Conservation (phyloP, 2,888 invertebrate genomes). For the Mactromeris polynyma region DNA sequence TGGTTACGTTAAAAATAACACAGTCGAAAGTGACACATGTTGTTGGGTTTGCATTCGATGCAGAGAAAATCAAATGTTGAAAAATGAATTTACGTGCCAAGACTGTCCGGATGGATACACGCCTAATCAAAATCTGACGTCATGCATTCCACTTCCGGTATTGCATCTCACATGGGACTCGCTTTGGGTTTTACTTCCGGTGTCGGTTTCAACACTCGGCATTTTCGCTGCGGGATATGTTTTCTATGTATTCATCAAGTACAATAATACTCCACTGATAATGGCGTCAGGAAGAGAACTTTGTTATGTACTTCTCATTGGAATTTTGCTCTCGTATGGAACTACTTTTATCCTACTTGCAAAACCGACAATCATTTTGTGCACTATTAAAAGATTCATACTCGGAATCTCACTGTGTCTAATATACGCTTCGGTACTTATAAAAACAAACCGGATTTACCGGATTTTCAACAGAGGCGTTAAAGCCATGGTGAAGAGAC, state of each 20-base stretch:
- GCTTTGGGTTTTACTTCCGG: slow-evolving; percentile 91
- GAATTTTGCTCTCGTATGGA: slow-evolving; percentile 91
- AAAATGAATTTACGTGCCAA: slow-evolving; percentile 88
- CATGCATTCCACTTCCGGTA: slow-evolving; percentile 89
- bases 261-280: slow-evolving; percentile 91
- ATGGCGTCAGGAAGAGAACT: slow-evolving; percentile 93
- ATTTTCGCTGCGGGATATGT: slow-evolving; percentile 90
- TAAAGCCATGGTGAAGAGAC: slow-evolving; percentile 91
- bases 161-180: slow-evolving; percentile 90
- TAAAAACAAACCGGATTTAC: slow-evolving; percentile 92
- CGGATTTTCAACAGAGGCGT: slow-evolving; percentile 90
- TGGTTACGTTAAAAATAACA: slow-evolving; percentile 88
- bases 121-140: slow-evolving; percentile 88
- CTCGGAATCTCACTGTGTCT: slow-evolving; percentile 92
- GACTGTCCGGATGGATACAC: slow-evolving; percentile 90
- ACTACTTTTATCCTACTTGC: slow-evolving; percentile 92
- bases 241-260: slow-evolving; percentile 90
- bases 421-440: slow-evolving; percentile 92
- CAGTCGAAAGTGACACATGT: slow-evolving; percentile 88
- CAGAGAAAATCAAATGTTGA: slow-evolving; percentile 89
- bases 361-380: slow-evolving; percentile 90
- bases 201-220: slow-evolving; percentile 90
- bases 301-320: slow-evolving; percentile 92
- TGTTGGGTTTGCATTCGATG: slow-evolving; percentile 92
- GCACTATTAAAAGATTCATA: slow-evolving; percentile 90